Conservation (phyloP, 1,140 invertebrate genomes). For the Brachystomella parvula region DNA sequence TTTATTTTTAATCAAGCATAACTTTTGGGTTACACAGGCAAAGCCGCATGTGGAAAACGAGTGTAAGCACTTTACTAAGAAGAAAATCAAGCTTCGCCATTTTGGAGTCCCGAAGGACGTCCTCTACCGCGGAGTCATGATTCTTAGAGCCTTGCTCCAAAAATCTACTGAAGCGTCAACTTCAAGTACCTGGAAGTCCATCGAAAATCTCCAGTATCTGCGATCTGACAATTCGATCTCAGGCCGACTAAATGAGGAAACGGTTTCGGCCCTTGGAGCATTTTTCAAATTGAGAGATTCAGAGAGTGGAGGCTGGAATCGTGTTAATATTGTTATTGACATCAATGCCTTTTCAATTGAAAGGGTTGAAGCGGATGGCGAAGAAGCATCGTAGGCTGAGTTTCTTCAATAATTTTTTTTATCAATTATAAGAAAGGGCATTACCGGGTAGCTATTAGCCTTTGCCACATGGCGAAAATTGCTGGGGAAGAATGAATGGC, state of each 20-base stretch:
- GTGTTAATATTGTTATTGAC: not conserved
- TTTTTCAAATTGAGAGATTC: not conserved
- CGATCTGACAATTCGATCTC: not conserved
- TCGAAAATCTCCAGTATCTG: not conserved
- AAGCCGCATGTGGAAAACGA: constrained; percentile 61
- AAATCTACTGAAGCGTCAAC: not conserved
- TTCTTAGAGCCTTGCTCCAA: not conserved
- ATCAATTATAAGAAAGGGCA: too few relatives aligned
- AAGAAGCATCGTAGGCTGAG: not conserved
- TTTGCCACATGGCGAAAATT: too few relatives aligned
- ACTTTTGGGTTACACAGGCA: constrained; percentile 5
- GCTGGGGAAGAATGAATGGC: too few relatives aligned
- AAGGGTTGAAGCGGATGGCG: not conserved
- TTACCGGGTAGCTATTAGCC: too few relatives aligned
- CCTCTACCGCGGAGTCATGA: not conserved
- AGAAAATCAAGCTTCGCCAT: constrained; percentile 17
- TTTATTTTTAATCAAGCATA: not conserved
- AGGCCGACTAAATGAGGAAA: not conserved
- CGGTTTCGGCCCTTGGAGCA: not conserved
- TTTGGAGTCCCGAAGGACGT: not conserved
- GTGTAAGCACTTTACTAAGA: constrained; percentile 54
- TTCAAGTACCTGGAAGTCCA: not conserved
- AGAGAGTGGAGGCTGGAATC: not conserved
- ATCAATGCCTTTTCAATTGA: constrained; percentile 8
- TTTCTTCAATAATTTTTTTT: too few relatives aligned